Percentiles rank a stretch among this genome's conserved stretches.
Conservation (phyloP, 2,797 vertebrate genomes). For the Phalanger gymnotis region DNA sequence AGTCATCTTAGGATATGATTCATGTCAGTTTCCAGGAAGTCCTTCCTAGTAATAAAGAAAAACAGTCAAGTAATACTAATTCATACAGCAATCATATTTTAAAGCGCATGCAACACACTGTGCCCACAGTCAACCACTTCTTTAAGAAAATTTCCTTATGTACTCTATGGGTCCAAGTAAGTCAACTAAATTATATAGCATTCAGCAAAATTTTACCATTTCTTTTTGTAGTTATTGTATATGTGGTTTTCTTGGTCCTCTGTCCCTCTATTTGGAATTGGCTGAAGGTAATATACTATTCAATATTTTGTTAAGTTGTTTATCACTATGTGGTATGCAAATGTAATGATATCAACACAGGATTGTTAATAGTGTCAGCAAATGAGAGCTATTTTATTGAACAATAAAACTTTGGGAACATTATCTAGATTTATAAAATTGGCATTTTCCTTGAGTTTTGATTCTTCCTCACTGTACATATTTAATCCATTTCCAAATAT, state of each 20-base stretch:
- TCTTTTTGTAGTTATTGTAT: background rate
- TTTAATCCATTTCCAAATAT: background rate
- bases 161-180: background rate
- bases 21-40: background rate
- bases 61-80: background rate
- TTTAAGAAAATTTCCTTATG: background rate
- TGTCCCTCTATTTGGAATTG: background rate
- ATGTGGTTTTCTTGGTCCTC: background rate
- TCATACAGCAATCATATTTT: background rate
- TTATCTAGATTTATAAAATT: background rate
- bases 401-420: background rate
- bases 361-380: background rate
- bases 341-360: background rate
- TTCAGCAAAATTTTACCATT: background rate
- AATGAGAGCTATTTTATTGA: background rate
- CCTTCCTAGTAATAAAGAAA: background rate
- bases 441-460: background rate
- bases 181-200: background rate
- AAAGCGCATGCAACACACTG: background rate
- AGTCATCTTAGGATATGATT: background rate
- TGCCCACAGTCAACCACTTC: background rate
- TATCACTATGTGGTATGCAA: background rate
- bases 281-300: background rate
- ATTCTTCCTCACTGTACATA: background rate
- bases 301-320: background rate